Base-by-base conservation (phyloP, 2,888 invertebrate species). In the Cantharis rufa region DNA sequence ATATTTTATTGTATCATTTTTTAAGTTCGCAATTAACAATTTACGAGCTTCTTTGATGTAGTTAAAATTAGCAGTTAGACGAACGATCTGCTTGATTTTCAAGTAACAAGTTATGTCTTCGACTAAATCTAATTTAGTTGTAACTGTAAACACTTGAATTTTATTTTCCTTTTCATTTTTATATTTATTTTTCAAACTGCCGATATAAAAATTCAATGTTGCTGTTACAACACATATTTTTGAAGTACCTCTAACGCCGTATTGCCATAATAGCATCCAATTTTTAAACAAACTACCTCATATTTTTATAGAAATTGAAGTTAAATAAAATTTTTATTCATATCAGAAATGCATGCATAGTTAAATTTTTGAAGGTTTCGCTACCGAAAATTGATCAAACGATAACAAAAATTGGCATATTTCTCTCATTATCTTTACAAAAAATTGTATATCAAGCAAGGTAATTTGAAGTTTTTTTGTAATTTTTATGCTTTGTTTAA, bases 21-120 rank as follows among this genome's bases (percentile, higher is more conserved):
- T 62, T 68, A 72, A 75, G 21, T 70, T 71, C 21, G 72, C 71
- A 72, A 72, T 78, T 78, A 78, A 62, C 70, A 66, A 75, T 78
- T 78, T 78, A 78, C 70, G 75, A 62, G 64, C 32, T 70, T 61
- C 78, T 78, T 78, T 78, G 78, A 78, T 78, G 78, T 78, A 32
- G 74, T 66, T 76, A 78, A 69, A 72, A 71, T 70, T 64, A 71
- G 76, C 69, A 76, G 62, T 68, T 76, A 69, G 64, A 74, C 76
- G 74, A 78, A 78, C 69, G 48, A 28, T 70, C 62, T 48, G 70
- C 62, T 70, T 70, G 21, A 70, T 70, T 21, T 21, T 70, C 16
- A 16, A 62, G 13, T 21, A 62, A 70, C 32, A 70, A 61, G 16
- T 48, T 48, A 70, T 28, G 70, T 66, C 64, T 16, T 24, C n/a